A percentile compares a stretch with the other conserved stretches of the same genome.
phyloP scores from a whole-genome alignment of 2,797 vertebrate species.

The Acrossocheilus wenchowensis region DNA sequence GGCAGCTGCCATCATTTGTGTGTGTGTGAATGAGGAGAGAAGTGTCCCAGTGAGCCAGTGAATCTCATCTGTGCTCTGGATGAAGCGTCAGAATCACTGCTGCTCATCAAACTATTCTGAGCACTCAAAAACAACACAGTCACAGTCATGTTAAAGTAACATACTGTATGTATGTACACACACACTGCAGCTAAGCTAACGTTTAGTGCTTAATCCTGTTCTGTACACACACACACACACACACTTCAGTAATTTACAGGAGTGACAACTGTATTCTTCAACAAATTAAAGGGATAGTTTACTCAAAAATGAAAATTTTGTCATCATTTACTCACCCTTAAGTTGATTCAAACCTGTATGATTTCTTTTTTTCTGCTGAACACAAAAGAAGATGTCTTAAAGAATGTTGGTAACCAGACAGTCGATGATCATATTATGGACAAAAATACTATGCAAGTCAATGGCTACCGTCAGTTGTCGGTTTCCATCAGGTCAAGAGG shows the following conservation, averaged over 20 bases:
- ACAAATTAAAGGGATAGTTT: too few relatives aligned
- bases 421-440: neutral
- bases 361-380: neutral
- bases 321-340: neutral
- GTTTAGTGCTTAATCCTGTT: neutral
- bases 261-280: neutral
- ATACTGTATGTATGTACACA: neutral
- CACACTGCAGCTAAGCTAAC: neutral
- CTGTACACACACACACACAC: neutral
- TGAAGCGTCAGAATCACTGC: neutral
- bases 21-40: constrained; percentile 4
- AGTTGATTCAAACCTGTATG: neutral
- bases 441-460: neutral
- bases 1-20: constrained; percentile 41
- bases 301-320: too few relatives aligned
- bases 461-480: neutral
- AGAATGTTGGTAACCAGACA: neutral
- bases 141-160: neutral
- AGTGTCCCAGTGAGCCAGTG: neutral
- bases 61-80: neutral
- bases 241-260: neutral
- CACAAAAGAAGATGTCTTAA: neutral
- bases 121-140: neutral
- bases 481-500: neutral
- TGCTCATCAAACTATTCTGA: neutral